A percentile compares a stretch with the other conserved stretches of the same genome.
phyloP scores from a whole-genome alignment of 2,797 vertebrate species.

The Hoplostethus mediterraneus region DNA sequence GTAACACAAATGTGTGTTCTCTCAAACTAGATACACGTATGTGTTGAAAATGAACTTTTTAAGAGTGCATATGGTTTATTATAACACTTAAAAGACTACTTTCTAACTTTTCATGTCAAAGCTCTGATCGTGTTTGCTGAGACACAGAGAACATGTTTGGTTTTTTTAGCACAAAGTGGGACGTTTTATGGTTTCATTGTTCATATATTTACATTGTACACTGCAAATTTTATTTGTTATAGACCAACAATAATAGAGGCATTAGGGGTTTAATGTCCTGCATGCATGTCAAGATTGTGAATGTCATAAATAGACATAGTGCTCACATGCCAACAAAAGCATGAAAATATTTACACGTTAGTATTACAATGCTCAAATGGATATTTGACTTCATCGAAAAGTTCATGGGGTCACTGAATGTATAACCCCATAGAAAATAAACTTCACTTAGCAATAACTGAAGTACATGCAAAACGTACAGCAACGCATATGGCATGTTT shows the following conservation, averaged over 20 bases:
- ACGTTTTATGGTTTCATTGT: slow-evolving; percentile 43
- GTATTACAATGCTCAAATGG: slow-evolving; percentile 20
- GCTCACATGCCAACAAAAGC: slow-evolving; percentile 33
- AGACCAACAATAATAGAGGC: not conserved
- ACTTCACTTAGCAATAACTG: not conserved
- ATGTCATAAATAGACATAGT: slow-evolving; percentile 42
- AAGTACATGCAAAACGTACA: slow-evolving; percentile 42
- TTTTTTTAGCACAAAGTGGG: slow-evolving; percentile 33
- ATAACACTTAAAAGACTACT: slow-evolving; percentile 20
- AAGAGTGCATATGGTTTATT: slow-evolving; percentile 10
- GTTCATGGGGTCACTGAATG: not conserved
- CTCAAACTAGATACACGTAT: not conserved
- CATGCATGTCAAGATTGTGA: slow-evolving; percentile 28
- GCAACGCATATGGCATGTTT: slow-evolving; percentile 26
- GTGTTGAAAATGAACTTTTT: not conserved
- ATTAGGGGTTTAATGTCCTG: not conserved
- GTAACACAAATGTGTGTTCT: not conserved
- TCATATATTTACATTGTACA: slow-evolving; percentile 46
- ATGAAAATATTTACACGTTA: slow-evolving; percentile 58
- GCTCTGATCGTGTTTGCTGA: slow-evolving; percentile 37
- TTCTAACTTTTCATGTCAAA: slow-evolving; percentile 27
- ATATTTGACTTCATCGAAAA: not conserved
- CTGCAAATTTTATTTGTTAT: slow-evolving; percentile 11
- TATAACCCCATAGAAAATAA: slow-evolving; percentile 12
- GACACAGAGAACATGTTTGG: slow-evolving; percentile 20